Evolutionary conservation across 2,113 vertebrate species (phyloP).

Genomic region (Merops nubicus): DNA sequence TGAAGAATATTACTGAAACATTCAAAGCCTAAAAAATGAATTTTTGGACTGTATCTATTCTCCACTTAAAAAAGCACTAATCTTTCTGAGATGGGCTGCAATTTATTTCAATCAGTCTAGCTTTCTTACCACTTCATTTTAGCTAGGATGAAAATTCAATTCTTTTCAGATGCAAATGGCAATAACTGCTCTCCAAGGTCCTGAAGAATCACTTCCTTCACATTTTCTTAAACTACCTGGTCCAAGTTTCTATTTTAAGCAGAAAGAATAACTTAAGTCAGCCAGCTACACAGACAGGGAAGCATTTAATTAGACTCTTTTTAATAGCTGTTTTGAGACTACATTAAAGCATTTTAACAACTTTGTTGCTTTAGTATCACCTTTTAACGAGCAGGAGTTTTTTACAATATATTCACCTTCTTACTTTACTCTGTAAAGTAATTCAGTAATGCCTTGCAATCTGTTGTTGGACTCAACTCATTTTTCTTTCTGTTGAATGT

Average conservation of each 20-base stretch:
- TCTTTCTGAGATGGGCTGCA: conserved; percentile 21
- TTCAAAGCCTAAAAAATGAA: neutral
- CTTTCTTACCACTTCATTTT: neutral
- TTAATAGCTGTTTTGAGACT: neutral
- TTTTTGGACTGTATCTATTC: conserved; percentile 27
- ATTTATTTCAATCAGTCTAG: conserved; percentile 30
- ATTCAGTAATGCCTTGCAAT: neutral
- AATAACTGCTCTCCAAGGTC: neutral
- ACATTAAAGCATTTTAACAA: neutral
- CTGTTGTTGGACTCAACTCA: neutral
- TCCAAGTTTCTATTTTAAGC: conserved; percentile 17
- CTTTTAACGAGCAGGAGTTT: neutral
- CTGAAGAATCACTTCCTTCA: conserved; percentile 12
- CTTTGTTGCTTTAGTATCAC: neutral
- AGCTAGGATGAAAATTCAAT: neutral
- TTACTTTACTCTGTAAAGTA: neutral
- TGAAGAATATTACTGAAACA: conserved; percentile 15
- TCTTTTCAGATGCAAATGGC: conserved; percentile 27
- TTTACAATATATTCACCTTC: neutral
- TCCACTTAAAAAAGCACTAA: neutral
- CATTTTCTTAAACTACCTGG: conserved; percentile 31
- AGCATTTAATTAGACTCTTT: conserved; percentile 26
- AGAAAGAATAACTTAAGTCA: neutral
- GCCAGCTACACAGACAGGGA: neutral
- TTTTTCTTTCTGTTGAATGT: neutral